Evolutionary conservation across 2,113 vertebrate genomes (phyloP).

Genomic region (Setophaga coronata): DNA sequence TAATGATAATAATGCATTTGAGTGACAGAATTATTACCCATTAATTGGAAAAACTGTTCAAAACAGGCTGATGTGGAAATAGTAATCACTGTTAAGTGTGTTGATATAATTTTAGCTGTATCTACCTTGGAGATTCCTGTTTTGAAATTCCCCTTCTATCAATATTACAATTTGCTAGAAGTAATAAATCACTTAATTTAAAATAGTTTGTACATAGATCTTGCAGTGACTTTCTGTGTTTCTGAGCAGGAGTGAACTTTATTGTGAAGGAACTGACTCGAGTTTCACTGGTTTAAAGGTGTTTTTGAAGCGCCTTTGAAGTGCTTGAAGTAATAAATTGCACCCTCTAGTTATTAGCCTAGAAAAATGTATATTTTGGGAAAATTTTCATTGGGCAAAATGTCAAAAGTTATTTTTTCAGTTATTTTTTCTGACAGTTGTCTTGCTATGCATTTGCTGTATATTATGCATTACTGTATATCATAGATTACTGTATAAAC

Average conservation of each 20-base stretch:
- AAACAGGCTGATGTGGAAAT: background rate
- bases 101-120: background rate
- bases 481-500: background rate
- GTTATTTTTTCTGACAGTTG: background rate
- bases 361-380: slow-evolving; percentile 29
- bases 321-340: slow-evolving; percentile 20
- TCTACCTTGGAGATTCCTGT: background rate
- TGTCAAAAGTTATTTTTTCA: background rate
- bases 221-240: background rate
- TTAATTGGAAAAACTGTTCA: background rate
- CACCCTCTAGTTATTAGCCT: slow-evolving; percentile 55
- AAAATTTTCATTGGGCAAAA: background rate
- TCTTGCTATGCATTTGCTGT: background rate
- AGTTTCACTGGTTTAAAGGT: background rate
- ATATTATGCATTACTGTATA: rapidly evolving
- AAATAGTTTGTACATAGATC: background rate
- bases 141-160: background rate
- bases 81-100: background rate
- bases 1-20: background rate
- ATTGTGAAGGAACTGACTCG: background rate
- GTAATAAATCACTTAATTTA: background rate
- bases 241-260: background rate
- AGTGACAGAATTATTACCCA: background rate
- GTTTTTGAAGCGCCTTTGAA: slow-evolving; percentile 56
- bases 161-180: background rate